These are phyloP conservation scores for Cynodonichthys magdalenae DNA, from an alignment of 2,797 vertebrate species.

Conservation along the genomic window DNA sequence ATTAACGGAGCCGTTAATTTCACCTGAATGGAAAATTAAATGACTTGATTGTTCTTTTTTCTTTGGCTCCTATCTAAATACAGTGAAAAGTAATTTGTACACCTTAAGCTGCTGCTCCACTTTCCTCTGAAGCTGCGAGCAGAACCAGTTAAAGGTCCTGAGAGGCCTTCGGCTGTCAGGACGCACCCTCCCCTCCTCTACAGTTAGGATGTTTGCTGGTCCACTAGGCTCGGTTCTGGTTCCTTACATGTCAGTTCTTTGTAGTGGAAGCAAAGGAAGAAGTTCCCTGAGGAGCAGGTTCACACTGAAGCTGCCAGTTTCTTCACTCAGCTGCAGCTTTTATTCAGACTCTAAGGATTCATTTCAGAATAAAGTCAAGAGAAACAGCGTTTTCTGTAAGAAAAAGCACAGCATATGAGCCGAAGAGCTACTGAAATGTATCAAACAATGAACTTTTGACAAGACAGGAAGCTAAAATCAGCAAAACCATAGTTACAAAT, in stretches of 20 bases:
- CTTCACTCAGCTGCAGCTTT: slow-evolving; percentile 73
- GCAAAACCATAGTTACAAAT: too few relatives aligned
- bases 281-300: slow-evolving; percentile 72
- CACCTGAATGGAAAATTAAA: slow-evolving; percentile 61
- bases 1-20: slow-evolving; percentile 56
- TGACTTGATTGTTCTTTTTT: slow-evolving; percentile 42
- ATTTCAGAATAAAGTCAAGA: slow-evolving; percentile 52
- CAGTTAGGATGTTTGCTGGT: slow-evolving; percentile 64
- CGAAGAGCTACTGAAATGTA: too few relatives aligned
- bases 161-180: slow-evolving; percentile 68
- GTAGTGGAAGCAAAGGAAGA: slow-evolving; percentile 66
- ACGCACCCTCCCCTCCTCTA: slow-evolving; percentile 31
- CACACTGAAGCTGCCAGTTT: slow-evolving; percentile 74
- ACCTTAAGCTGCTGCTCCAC: slow-evolving; percentile 47
- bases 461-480: too few relatives aligned
- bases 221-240: slow-evolving; percentile 66
- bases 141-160: slow-evolving; percentile 64
- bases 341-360: slow-evolving; percentile 66
- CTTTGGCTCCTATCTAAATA: slow-evolving; percentile 6
- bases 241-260: slow-evolving; percentile 77
- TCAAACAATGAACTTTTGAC: too few relatives aligned
- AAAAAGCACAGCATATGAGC: slow-evolving; percentile 24
- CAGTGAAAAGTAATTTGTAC: slow-evolving; percentile 35
- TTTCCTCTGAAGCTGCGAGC: slow-evolving; percentile 50
- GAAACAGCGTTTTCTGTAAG: slow-evolving; percentile 6